Evolutionary conservation across 2,888 invertebrate genomes (phyloP), one percentile per base, ranked within the genome.

Genomic region (Leptopilina syphax): DNA sequence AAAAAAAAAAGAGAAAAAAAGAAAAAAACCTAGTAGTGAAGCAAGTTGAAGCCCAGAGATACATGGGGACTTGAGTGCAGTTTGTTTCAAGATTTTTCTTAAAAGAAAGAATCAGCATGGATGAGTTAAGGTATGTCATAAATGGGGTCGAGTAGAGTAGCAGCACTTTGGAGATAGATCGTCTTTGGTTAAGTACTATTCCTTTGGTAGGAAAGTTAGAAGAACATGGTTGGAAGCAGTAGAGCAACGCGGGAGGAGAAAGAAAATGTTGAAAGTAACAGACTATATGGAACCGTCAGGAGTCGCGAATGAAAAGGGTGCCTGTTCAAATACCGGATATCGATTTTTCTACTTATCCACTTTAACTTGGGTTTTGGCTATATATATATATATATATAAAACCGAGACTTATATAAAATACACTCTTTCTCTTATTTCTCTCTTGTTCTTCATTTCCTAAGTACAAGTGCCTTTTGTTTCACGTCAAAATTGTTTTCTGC

Each of bases 331-430:
- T 80, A 79, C 67, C 79, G 84, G 84, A 86, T 88, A 89, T 89
- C 87, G 89, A 89, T 89, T 87, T 83, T 81, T 81, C 83, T 80
- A 84, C 82, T 84, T 82, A 82, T 70, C 54, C 79, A 78, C 82
- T 82, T 79, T 50, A 79, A 80, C 81, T 76, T 76, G 67, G 10
- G 76, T 79, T 78, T 80, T 44, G 73, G 76, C 65, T 10, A 50
- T 50, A 10, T 10, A 10, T 10, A 50, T 50, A 3, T 50, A 24
- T 63, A n/a, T 24, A 63, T 63, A 63, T n/a, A 63, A 63, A 63
- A 24, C 18, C 63, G 24, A 63, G 63, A 24, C 63, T n/a, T 50
- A 50, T 50, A 50, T 24, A 63, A 63, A 24, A 63, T 63, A 63
- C 63, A 24, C 63, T 18, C 63, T 63, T 63, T 63, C 24, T 24